Evolutionary conservation across 2,113 vertebrate species (phyloP).

Genomic region (Lasiurus cinereus): DNA sequence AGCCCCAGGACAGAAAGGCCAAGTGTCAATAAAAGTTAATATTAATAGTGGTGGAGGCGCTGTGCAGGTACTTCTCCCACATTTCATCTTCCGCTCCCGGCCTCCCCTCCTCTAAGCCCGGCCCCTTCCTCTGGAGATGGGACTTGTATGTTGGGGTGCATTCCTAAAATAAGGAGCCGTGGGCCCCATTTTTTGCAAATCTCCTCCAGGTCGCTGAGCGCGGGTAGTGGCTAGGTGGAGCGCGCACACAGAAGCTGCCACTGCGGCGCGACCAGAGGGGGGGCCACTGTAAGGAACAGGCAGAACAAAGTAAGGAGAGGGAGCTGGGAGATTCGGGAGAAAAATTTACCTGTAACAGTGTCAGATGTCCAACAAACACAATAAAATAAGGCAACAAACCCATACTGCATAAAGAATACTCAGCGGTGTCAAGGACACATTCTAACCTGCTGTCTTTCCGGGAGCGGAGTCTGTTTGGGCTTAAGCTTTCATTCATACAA

Average conservation of each 20-base stretch:
- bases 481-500: neutral
- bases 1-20: slow-evolving; percentile 12
- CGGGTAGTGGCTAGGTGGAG: slow-evolving; percentile 41
- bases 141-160: neutral
- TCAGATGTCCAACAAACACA: neutral
- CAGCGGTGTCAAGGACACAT: neutral
- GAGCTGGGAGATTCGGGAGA: neutral
- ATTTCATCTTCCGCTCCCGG: neutral
- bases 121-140: neutral
- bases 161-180: neutral
- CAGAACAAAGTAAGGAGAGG: neutral
- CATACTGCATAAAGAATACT: neutral
- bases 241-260: neutral
- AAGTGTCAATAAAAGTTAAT: slow-evolving; percentile 69
- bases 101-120: neutral
- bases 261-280: neutral
- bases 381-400: neutral
- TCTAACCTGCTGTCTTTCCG: neutral
- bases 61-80: neutral
- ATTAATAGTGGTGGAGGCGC: slow-evolving; percentile 52
- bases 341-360: neutral
- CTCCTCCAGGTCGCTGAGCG: neutral
- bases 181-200: neutral
- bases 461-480: neutral
- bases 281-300: neutral